Conservation (phyloP, 2,888 invertebrate species). For the Acleris laterana region DNA sequence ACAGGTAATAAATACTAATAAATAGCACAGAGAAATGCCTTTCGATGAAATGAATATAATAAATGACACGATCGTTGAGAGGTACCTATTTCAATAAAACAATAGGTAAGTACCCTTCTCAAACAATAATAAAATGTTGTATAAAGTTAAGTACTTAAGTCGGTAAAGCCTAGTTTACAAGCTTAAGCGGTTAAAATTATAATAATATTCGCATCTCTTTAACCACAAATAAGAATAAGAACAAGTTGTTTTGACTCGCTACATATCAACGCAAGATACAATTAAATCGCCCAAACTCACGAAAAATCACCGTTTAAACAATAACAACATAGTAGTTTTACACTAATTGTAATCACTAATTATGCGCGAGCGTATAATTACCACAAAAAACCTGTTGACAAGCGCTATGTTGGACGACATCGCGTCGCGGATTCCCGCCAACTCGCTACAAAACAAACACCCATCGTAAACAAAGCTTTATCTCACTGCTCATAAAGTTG, state of each 20-base stretch:
- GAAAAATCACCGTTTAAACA: slow-evolving; percentile 25
- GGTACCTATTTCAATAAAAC: too few species aligned
- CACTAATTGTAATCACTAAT: slow-evolving; percentile 47
- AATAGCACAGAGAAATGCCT: too few species aligned
- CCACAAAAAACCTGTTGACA: slow-evolving; percentile 56
- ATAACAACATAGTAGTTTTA: slow-evolving; percentile 33
- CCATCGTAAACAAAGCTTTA: slow-evolving; percentile 9
- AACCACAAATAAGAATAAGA: background rate
- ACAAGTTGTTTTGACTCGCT: background rate
- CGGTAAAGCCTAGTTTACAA: too few species aligned
- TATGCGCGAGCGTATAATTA: slow-evolving; percentile 53
- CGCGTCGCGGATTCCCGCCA: slow-evolving; percentile 39
- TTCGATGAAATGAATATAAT: too few species aligned
- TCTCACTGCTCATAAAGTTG: background rate
- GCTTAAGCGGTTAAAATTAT: too few species aligned
- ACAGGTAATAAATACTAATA: too few species aligned
- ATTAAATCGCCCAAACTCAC: slow-evolving; percentile 14
- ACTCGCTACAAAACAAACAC: background rate
- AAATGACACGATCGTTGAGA: too few species aligned
- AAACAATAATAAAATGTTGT: too few species aligned
- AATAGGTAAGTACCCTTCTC: too few species aligned
- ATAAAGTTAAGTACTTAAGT: too few species aligned
- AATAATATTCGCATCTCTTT: too few species aligned
- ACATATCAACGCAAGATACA: too few species aligned
- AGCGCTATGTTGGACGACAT: slow-evolving; percentile 47